Base-by-base conservation (phyloP, 2,888 invertebrate genomes). In the Callyntrura sp. region DNA sequence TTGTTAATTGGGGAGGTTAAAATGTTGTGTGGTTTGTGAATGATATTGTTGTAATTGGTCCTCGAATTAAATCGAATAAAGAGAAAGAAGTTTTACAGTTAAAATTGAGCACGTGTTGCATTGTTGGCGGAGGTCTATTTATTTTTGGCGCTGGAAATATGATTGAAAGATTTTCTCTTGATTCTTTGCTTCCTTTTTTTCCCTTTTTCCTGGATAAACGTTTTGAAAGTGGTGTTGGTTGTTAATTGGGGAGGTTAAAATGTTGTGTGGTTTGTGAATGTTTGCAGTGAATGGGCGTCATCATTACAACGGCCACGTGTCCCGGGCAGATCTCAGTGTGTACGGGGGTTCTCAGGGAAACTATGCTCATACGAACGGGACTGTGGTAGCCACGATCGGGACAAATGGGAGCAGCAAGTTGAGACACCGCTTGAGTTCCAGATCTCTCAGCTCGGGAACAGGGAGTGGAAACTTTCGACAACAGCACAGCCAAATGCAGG, bases 401-500 rank as follows among this genome's bases (percentile, higher is more conserved):
- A 78, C 25, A 35, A 81, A 70, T 25, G 25, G 51, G n/a, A n/a
- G 12, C 6, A 86, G 86, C 55, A 89, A 89, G 35, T 45, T 89
- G 12, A 48, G 79, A 35, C 60, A 43, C 25, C 62, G 89, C 20
- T 68, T 89, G 20, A 89, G 35, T 62, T 89, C 89, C 11, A 65
- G 89, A 78, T 89, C 89, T 45, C 51, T 89, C 8, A 79, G 76
- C 17, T 83, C 88, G 17, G 83, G 88, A 51, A 28, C 35, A 57
- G 25, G 76, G 1, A 35, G 43, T 11, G 68, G 83, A 12, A 79
- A n/a, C 20, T 12, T 2, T 35, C 28, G 65, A 2, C 11, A 25
- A 3, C 45, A 43, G 14, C 65, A 48, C 0, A 60, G 11, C 8
- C 88, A 65, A n/a, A 78, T 76, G 35, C 79, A 81, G 14, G 89